Evolutionary conservation across 2,888 invertebrate species (phyloP), one percentile per base, ranked within the genome.

Genomic region (Polia nebulosa): DNA sequence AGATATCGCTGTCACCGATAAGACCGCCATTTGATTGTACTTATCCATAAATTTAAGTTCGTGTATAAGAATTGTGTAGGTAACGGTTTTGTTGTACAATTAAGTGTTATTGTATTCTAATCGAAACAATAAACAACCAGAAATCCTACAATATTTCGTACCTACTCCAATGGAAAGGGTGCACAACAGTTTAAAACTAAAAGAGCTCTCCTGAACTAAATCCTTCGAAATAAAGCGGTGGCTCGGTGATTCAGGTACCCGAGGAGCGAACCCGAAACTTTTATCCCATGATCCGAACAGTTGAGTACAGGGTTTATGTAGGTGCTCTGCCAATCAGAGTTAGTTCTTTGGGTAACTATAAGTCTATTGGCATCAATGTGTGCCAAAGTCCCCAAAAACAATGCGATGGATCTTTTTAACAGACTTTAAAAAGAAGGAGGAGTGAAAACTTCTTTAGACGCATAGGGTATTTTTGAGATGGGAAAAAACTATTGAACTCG

Each of bases 111-210:
- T n/a, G n/a, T n/a, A n/a, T n/a, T n/a, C n/a, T n/a, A n/a, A 36
- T 8, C 8, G 9, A 20, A 44, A 44, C n/a, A 20, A 20, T n/a
- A 29, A 49, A 49, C n/a, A 17, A n/a, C 49, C 25, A 25, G 25
- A 49, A 49, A 49, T 49, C n/a, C 49, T 5, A n/a, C 49, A 27
- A 27, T 53, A 51, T 32, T 55, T 47, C 57, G 39, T 20, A 60
- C 57, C 32, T 20, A 60, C 29, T 53, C 20, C 32, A 63, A 49
- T 60, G 57, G 22, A 55, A 73, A 59, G 64, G 68, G 45, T 44
- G 67, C 55, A 56, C 47, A 65, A 32, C 27, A 78, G 77, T 78
- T 78, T 53, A 32, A 66, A 74, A 78, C 77, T 78, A 74, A 78
- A 66, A 74, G 59, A 78, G 61, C 32, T 52, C 57, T 60, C 59